Evolutionary conservation across 2,797 vertebrate species (phyloP), one percentile per base, ranked within the genome.

Genomic region (Gymnoscopelus braueri): DNA sequence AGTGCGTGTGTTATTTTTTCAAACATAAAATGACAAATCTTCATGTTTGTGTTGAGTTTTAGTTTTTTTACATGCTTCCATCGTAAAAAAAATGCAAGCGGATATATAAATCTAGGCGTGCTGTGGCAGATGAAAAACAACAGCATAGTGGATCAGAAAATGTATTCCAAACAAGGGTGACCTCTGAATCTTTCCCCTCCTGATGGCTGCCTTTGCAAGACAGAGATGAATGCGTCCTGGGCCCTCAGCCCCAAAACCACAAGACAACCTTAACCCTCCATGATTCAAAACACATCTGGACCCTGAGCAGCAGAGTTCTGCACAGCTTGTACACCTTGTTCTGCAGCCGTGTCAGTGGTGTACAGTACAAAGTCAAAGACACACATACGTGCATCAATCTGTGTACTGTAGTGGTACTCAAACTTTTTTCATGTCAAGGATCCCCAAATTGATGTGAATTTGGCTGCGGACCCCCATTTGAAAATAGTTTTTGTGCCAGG

Each of bases 201-300:
- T 50, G 63, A 76, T 10, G 51, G 23, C 48, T 73, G 65, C 68
- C 67, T 71, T 52, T 65, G 72, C 35, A n/a, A 68, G 79, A 9
- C 15, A 26, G 67, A 84, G 79, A 80, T 49, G 35, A 69, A 83
- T 11, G 19, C 51, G 56, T 79, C 78, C 64, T 14, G 70, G 78
- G 66, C 77, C 70, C 71, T 72, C 67, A 69, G 49, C 53, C 77
- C 72, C 59, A 66, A 83, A 82, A 71, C 71, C 84, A 85, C 74
- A 67, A 76, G 68, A 70, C 77, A 65, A 44, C 39, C 39, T 53
- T 26, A 83, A 62, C 58, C 44, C 23, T 69, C 75, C 44, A 65
- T 89, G 86, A 93, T 91, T 77, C 53, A 78, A 87, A 91, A 83
- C 80, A 85, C 90, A 93, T 91, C 89, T 94, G 91, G 84, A 82